These are phyloP conservation scores for Teleopsis dalmanni DNA, from an alignment of 1,140 invertebrate genomes.

Conservation along the genomic window DNA sequence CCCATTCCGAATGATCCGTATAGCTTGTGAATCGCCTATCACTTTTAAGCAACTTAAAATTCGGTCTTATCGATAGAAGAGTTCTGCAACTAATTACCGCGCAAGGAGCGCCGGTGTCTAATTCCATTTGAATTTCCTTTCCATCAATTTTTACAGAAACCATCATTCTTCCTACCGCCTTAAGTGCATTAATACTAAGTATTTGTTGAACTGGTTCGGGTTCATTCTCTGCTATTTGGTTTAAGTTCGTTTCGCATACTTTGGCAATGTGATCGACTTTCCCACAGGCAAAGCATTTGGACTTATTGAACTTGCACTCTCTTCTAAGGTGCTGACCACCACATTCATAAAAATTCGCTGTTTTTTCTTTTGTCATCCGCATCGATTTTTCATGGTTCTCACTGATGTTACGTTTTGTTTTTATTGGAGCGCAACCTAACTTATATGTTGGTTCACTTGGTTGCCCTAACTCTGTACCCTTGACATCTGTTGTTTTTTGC, in stretches of 20 bases:
- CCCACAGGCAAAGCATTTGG: background rate
- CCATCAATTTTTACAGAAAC: background rate
- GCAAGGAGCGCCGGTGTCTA: conserved; percentile 2
- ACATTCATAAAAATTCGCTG: background rate
- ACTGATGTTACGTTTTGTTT: background rate
- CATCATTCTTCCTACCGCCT: background rate
- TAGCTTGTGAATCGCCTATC: no score
- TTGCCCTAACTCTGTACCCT: background rate
- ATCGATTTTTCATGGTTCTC: no score
- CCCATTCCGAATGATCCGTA: no score
- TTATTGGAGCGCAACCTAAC: background rate
- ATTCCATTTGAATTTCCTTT: conserved; percentile 1
- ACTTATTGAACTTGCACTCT: background rate
- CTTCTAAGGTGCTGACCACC: conserved; percentile 1
- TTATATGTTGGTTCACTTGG: background rate
- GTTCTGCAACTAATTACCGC: background rate
- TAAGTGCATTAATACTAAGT: background rate
- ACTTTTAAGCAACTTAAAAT: background rate
- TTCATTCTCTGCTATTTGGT: conserved; percentile 1
- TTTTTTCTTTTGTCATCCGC: background rate
- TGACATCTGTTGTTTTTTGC: background rate
- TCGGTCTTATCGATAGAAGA: background rate
- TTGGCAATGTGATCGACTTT: conserved; percentile 3
- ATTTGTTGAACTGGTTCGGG: background rate
- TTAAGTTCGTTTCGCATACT: background rate